These are phyloP conservation scores for Mechanitis messenoides DNA, from an alignment of 2,888 invertebrate genomes.

Conservation along the genomic window DNA sequence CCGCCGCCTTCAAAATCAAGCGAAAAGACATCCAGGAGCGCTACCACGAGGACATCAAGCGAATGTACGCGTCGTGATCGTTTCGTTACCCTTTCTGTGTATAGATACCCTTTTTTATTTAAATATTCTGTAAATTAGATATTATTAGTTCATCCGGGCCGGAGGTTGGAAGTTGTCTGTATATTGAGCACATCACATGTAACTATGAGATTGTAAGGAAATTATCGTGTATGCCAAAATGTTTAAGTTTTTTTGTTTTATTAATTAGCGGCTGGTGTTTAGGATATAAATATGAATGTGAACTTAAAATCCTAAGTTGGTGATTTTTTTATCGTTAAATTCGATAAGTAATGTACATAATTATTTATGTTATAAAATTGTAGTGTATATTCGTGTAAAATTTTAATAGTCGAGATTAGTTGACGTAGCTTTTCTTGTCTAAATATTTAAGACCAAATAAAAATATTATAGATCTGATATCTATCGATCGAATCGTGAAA, in stretches of 20 bases:
- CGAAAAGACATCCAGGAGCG: slow-evolving; percentile 96
- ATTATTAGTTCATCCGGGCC: slow-evolving; percentile 9
- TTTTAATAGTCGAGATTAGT: slow-evolving; percentile 34
- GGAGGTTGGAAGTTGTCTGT: slow-evolving; percentile 24
- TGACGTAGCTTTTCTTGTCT: slow-evolving; percentile 26
- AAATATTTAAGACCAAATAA: slow-evolving; percentile 10
- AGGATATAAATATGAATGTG: background rate
- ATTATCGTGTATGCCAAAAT: slow-evolving; percentile 25
- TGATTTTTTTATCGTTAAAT: slow-evolving; percentile 36
- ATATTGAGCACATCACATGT: slow-evolving; percentile 35
- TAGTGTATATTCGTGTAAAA: slow-evolving; percentile 35
- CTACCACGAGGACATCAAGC: slow-evolving; percentile 93
- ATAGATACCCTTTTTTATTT: slow-evolving; percentile 7
- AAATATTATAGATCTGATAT: slow-evolving; percentile 25
- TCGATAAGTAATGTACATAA: slow-evolving; percentile 33
- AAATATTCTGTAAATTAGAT: slow-evolving; percentile 6
- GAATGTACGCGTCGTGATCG: slow-evolving; percentile 94
- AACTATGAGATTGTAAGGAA: slow-evolving; percentile 27
- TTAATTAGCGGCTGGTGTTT: slow-evolving; percentile 6
- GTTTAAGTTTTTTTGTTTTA: background rate
- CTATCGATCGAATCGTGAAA: slow-evolving; percentile 10
- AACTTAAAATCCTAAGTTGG: slow-evolving; percentile 22
- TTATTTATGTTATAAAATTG: slow-evolving; percentile 35
- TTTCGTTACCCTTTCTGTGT: slow-evolving; percentile 11
- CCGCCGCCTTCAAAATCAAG: slow-evolving; percentile 98